Conservation (phyloP, 1,140 invertebrate species). For the Caenorhabditis inopinata region DNA sequence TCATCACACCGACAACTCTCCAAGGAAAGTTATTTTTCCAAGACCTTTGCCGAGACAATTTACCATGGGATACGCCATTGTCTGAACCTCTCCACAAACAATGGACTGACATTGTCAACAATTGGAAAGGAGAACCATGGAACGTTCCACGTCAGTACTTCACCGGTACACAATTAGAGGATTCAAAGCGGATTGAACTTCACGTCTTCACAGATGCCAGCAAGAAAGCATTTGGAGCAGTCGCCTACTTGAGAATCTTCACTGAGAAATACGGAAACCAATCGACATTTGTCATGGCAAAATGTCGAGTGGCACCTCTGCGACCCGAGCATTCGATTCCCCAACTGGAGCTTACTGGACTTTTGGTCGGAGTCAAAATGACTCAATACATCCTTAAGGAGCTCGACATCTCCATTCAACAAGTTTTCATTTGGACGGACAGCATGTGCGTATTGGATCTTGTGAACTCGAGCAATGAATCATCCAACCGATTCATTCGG, state of each 20-base stretch:
- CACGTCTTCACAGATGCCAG: background rate
- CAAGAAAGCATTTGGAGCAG: background rate
- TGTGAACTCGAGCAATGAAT: background rate
- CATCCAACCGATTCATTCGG: background rate
- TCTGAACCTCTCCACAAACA: background rate
- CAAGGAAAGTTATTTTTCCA: background rate
- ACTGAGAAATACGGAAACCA: background rate
- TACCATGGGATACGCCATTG: background rate
- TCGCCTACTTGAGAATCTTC: too few relatives aligned
- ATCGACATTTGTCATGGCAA: background rate
- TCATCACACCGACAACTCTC: background rate
- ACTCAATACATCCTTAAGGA: background rate
- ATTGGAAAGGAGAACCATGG: too few relatives aligned
- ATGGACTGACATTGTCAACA: too few relatives aligned
- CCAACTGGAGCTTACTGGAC: background rate
- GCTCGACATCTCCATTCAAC: background rate
- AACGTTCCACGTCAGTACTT: too few relatives aligned
- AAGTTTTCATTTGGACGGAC: background rate
- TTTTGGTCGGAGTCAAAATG: background rate
- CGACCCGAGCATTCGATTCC: background rate
- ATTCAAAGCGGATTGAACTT: too few relatives aligned
- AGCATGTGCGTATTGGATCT: background rate
- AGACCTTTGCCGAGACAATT: too few relatives aligned
- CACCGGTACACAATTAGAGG: too few relatives aligned
- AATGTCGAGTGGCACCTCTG: background rate